Percentiles rank a stretch among this genome's conserved stretches.
phyloP scores from a whole-genome alignment of 2,113 vertebrate genomes.

The Ramphastos sulfuratus region DNA sequence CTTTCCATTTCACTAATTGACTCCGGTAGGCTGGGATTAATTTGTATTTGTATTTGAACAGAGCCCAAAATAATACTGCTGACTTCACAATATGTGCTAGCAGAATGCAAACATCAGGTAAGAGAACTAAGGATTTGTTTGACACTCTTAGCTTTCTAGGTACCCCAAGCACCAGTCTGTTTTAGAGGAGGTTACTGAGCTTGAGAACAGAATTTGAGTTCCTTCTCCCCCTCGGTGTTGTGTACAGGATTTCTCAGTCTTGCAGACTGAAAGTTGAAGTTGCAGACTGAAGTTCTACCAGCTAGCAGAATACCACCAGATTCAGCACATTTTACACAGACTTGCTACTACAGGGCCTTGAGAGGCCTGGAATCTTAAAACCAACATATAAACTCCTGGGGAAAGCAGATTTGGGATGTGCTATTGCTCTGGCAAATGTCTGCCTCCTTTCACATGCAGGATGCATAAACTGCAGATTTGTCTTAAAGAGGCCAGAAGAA shows the following conservation, averaged over 20 bases:
- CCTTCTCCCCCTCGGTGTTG: not conserved
- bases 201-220: not conserved
- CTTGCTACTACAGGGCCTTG: not conserved
- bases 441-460: not conserved
- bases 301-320: not conserved
- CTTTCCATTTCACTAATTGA: not conserved
- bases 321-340: not conserved
- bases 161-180: not conserved
- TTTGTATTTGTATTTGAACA: slow-evolving; percentile 1
- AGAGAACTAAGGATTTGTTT: not conserved
- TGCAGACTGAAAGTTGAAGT: not conserved
- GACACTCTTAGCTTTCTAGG: not conserved
- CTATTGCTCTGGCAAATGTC: not conserved
- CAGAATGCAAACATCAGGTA: not conserved
- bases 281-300: not conserved
- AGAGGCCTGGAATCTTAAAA: not conserved
- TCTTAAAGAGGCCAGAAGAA: not conserved
- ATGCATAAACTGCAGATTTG: not conserved
- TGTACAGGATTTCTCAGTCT: not conserved
- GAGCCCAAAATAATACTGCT: not conserved
- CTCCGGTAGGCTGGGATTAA: not conserved
- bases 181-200: not conserved
- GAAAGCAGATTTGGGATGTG: not conserved
- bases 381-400: not conserved
- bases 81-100: not conserved